Evolutionary conservation across 53 echinoderm and acorn worm genomes (phyloP).

Genomic region (Zoroaster sp.): DNA sequence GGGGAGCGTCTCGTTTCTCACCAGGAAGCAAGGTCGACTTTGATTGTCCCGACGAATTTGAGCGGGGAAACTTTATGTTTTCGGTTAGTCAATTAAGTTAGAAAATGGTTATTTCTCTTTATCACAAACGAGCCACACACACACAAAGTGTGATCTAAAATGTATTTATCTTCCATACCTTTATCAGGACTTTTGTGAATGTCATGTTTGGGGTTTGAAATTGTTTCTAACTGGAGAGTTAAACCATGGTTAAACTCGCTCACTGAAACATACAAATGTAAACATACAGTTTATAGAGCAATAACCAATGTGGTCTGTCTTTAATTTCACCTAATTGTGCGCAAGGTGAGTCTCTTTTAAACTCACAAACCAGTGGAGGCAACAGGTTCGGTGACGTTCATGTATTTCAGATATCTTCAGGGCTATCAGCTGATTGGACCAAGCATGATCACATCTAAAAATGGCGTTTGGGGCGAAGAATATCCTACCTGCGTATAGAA

Average conservation of each 20-base stretch:
- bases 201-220: no score
- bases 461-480: conserved; percentile 30
- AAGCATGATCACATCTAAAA: conserved; percentile 36
- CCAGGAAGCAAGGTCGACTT: conserved; percentile 21
- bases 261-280: no score
- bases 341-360: not conserved
- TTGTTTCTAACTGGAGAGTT: no score
- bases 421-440: conserved; percentile 37
- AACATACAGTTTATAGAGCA: no score
- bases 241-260: no score
- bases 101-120: no score
- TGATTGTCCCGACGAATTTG: conserved; percentile 20
- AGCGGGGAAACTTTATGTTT: no score
- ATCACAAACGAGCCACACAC: no score
- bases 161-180: no score
- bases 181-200: no score
- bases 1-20: not conserved
- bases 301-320: not conserved
- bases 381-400: conserved; percentile 17
- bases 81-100: no score
- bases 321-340: conserved; percentile 36
- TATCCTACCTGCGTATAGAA: not conserved
- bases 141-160: no score
- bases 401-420: not conserved
- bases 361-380: not conserved